Percentiles rank a stretch among this genome's conserved stretches.
Evolutionary conservation across 2,797 vertebrate genomes (phyloP).

Genomic region (Alfaro cultratus): DNA sequence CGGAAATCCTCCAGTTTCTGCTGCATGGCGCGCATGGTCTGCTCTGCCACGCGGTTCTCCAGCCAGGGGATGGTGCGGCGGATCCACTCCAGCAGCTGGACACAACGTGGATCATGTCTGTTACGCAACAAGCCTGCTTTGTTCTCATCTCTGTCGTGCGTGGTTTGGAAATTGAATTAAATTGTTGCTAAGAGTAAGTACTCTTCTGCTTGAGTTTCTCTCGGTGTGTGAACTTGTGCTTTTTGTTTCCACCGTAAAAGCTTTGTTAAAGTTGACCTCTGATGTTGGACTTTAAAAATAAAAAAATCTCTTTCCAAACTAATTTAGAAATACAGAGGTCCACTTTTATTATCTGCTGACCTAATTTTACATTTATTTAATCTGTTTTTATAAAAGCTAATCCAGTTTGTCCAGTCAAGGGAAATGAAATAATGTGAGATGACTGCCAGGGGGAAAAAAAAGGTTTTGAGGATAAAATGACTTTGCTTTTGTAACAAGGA

Average conservation of each 20-base stretch:
- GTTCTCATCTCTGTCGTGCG: not conserved
- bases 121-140: not conserved
- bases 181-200: not conserved
- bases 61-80: slow-evolving; percentile 91
- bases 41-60: slow-evolving; percentile 88
- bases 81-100: slow-evolving; percentile 91
- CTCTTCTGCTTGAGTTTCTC: not conserved
- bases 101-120: not conserved
- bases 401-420: slow-evolving; percentile 1
- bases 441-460: not conserved
- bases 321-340: not conserved
- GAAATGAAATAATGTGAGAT: not conserved
- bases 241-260: not conserved
- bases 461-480: not conserved
- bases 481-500: not conserved
- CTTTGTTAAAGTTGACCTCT: not conserved
- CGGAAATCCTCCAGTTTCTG: slow-evolving; percentile 92
- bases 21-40: slow-evolving; percentile 90
- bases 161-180: not conserved
- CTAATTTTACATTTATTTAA: not conserved
- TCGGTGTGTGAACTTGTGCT: not conserved
- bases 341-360: not conserved
- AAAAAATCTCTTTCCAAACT: not conserved
- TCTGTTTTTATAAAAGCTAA: not conserved
- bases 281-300: not conserved